Evolutionary conservation across 1,140 invertebrate species (phyloP).

Genomic region (Thalassaphorura encarpata): DNA sequence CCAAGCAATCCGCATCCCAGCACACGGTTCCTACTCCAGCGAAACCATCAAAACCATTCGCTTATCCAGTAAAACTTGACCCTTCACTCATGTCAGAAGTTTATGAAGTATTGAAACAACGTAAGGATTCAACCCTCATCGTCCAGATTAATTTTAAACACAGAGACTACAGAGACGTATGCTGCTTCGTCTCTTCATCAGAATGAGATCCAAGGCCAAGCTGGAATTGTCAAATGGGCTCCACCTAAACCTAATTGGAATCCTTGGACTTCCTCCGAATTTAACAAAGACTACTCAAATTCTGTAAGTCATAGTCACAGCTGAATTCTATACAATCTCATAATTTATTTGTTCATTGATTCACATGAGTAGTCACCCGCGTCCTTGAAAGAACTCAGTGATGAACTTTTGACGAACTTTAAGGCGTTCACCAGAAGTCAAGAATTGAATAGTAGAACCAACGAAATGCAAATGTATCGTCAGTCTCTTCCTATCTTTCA

Average conservation of each 20-base stretch:
- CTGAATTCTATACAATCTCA: no score
- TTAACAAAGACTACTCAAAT: conserved; percentile 87
- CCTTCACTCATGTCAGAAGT: neutral
- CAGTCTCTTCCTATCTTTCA: conserved; percentile 61
- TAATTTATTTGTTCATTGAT: no score
- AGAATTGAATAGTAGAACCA: conserved; percentile 49
- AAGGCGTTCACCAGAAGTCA: conserved; percentile 53
- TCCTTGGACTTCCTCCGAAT: conserved; percentile 86
- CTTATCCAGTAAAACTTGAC: neutral
- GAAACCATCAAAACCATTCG: neutral
- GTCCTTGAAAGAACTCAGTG: conserved; percentile 66
- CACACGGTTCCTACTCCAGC: neutral
- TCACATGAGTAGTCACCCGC: no score
- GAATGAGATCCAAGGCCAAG: no score
- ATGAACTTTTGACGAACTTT: conserved; percentile 56
- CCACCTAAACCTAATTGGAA: conserved; percentile 94
- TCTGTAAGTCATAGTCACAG: no score
- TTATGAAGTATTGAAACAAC: no score
- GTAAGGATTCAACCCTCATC: neutral
- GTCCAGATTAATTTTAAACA: neutral
- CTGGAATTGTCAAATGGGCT: conserved; percentile 91
- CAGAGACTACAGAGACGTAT: conserved; percentile 7
- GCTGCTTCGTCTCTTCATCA: conserved; percentile 47
- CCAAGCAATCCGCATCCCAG: no score
- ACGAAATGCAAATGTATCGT: conserved; percentile 57